These are phyloP conservation scores for Poicephalus gulielmi DNA, from an alignment of 2,113 vertebrate species.

Conservation along the genomic window DNA sequence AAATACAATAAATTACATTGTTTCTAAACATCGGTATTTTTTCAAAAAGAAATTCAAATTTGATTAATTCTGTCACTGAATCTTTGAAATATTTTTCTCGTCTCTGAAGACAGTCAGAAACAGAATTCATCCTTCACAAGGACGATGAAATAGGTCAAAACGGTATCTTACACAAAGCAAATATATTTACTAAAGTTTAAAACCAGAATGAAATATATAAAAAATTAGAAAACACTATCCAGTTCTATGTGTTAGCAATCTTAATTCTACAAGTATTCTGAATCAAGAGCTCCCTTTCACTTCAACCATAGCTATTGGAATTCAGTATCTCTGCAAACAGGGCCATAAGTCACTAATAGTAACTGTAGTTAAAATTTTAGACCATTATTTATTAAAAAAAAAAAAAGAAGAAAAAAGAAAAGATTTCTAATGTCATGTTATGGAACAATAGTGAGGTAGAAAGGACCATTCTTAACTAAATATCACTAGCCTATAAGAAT, in stretches of 20 bases:
- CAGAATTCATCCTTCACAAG: background rate
- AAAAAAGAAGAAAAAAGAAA: background rate
- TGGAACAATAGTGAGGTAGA: background rate
- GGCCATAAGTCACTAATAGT: fast-evolving
- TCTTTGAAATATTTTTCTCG: background rate
- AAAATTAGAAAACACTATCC: background rate
- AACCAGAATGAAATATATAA: background rate
- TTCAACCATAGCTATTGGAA: background rate
- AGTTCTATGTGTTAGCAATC: background rate
- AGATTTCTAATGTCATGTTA: background rate
- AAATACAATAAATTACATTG: background rate
- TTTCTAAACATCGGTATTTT: background rate
- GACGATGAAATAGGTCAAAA: background rate
- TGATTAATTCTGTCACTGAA: background rate
- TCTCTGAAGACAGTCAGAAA: background rate
- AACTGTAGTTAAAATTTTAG: background rate
- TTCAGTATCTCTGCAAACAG: background rate
- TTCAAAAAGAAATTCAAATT: background rate
- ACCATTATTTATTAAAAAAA: background rate
- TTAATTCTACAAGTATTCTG: background rate
- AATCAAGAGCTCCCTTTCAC: background rate
- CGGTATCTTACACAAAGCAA: background rate
- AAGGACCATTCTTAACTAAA: background rate
- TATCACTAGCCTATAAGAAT: background rate
- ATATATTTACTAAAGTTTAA: background rate